phyloP scores from a whole-genome alignment of 1,140 invertebrate species.

The Drosophila insularis region DNA sequence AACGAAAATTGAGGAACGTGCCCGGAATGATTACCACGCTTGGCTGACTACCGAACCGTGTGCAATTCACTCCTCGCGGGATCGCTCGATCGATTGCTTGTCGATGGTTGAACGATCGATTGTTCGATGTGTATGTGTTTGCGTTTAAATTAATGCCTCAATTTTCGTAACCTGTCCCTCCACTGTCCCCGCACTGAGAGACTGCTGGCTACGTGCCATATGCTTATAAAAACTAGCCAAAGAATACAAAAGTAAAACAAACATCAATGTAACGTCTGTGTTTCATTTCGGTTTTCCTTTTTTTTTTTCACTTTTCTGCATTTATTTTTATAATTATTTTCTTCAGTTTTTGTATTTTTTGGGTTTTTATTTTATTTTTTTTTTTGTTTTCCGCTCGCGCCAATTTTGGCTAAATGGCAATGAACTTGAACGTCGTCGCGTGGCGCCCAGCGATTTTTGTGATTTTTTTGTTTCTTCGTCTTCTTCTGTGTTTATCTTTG shows the following conservation, averaged over 20 bases:
- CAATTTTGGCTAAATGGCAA: slow-evolving; percentile 63
- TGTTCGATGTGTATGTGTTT: neutral
- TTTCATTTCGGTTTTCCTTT: slow-evolving; percentile 17
- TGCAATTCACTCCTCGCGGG: slow-evolving; percentile 32
- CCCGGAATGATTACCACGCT: slow-evolving; percentile 24
- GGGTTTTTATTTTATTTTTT: too few species aligned
- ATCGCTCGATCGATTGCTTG: neutral
- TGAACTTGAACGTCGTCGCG: slow-evolving; percentile 53
- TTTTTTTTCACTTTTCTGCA: slow-evolving; percentile 7
- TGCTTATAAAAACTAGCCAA: slow-evolving; percentile 23
- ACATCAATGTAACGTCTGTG: slow-evolving; percentile 19
- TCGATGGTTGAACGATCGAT: slow-evolving; percentile 3
- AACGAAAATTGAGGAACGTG: slow-evolving; percentile 34
- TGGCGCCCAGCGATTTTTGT: slow-evolving; percentile 55
- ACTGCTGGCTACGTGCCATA: slow-evolving; percentile 37
- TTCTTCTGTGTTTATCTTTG: slow-evolving; percentile 45
- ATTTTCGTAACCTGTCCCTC: slow-evolving; percentile 22
- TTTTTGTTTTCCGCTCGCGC: slow-evolving; percentile 52
- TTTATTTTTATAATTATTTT: slow-evolving; percentile 35
- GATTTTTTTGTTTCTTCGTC: slow-evolving; percentile 23
- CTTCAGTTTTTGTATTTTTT: slow-evolving; percentile 23
- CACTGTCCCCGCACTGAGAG: slow-evolving; percentile 13
- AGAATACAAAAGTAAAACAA: slow-evolving; percentile 3
- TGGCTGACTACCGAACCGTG: slow-evolving; percentile 29
- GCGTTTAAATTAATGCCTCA: slow-evolving; percentile 40